These are phyloP conservation scores for Pachycephala philippinensis DNA, from an alignment of 2,113 vertebrate species.

Conservation along the genomic window DNA sequence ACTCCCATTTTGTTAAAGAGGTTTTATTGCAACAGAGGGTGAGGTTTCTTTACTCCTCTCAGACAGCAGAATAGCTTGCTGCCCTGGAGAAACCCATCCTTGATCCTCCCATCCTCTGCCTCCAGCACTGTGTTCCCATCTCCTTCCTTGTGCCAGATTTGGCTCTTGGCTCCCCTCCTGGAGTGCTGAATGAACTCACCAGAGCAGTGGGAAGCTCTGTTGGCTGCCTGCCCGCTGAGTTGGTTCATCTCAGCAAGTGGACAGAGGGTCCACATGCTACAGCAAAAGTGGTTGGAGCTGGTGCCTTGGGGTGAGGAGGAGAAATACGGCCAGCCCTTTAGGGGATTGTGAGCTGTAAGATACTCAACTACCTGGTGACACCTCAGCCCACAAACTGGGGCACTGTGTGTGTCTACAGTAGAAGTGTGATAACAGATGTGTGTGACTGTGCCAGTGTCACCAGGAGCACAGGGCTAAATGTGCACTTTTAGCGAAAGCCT, in stretches of 20 bases:
- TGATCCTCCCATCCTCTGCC: background rate
- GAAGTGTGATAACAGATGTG: background rate
- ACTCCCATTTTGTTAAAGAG: background rate
- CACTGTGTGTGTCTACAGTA: background rate
- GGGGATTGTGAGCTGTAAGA: background rate
- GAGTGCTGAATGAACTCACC: background rate
- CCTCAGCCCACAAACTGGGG: background rate
- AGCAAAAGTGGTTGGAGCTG: background rate
- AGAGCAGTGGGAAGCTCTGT: accelerated
- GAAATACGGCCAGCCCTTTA: accelerated
- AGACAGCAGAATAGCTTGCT: background rate
- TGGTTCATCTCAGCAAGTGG: background rate
- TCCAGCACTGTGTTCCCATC: background rate
- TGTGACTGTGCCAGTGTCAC: background rate
- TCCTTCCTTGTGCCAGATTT: background rate
- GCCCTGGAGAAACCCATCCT: background rate
- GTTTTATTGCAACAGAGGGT: background rate
- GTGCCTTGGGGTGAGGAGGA: background rate
- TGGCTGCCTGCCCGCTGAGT: background rate
- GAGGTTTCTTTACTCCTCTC: background rate
- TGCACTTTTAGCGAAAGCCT: accelerated
- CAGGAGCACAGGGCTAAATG: background rate
- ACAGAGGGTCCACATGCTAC: background rate
- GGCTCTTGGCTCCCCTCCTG: background rate
- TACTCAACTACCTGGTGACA: background rate